Percentiles rank a stretch among this genome's conserved stretches.
These are phyloP conservation scores for Synanceia verrucosa DNA, from an alignment of 2,797 vertebrate genomes.

Conservation along the genomic window DNA sequence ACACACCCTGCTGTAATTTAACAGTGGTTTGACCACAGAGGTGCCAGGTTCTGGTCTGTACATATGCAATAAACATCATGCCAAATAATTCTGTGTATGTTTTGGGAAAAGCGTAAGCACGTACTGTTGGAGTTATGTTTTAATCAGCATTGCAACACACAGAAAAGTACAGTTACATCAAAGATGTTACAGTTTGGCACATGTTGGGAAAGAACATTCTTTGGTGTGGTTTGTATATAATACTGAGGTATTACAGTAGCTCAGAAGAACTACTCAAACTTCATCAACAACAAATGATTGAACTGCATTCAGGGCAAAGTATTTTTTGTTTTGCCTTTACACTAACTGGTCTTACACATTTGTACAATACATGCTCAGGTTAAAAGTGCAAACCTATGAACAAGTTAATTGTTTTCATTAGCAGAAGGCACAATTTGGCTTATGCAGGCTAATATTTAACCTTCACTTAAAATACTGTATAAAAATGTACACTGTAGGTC, in stretches of 20 bases:
- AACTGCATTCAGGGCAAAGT: conserved; percentile 7
- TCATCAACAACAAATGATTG: conserved; percentile 25
- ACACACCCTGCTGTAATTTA: conserved; percentile 15
- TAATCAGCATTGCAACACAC: conserved; percentile 38
- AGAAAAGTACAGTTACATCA: neutral
- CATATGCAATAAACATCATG: conserved; percentile 74
- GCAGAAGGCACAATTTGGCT: conserved; percentile 44
- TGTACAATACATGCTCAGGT: conserved; percentile 3
- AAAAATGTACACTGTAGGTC: neutral
- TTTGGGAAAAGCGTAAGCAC: conserved; percentile 16
- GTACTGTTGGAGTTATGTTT: conserved; percentile 23
- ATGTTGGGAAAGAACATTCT: conserved; percentile 38
- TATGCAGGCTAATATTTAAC: neutral
- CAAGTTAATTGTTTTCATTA: conserved; percentile 14
- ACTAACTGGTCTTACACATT: conserved; percentile 7
- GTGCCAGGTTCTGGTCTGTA: conserved; percentile 52
- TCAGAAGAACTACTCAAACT: neutral
- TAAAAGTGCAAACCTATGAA: conserved; percentile 38
- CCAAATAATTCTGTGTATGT: conserved; percentile 29
- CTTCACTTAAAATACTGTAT: neutral
- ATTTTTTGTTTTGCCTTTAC: conserved; percentile 5
- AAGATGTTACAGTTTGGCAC: conserved; percentile 38
- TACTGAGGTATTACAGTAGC: conserved; percentile 55
- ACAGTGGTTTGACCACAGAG: conserved; percentile 28
- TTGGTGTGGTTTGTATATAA: conserved; percentile 50